Evolutionary conservation across 2,888 invertebrate species (phyloP), one percentile per base, ranked within the genome.

Genomic region (Anorthoa munda): DNA sequence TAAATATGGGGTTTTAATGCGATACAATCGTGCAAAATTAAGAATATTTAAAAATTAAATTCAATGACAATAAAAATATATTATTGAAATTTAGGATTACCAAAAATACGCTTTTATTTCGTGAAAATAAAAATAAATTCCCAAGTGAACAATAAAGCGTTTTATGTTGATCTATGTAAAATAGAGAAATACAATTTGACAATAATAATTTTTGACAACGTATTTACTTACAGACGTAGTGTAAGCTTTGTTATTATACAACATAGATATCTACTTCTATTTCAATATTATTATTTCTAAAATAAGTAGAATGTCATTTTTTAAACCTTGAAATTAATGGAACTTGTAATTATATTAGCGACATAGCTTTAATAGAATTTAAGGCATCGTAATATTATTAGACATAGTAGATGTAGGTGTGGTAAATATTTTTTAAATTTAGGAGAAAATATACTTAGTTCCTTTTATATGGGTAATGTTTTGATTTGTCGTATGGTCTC

Each of bases 291-390:
- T 84, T 72, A 79, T 83, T 79, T 77, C n/a, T 74, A 74, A 72
- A 48, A 23, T 73, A 81, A 56, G 60, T 79, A 82, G 71, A 58
- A 66, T 60, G 69, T 69, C 66, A 75, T 80, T 75, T 77, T 65
- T 65, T 61, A 69, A 67, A 72, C 68, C 61, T 75, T 68, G 64
- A 73, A 68, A 71, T 58, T 79, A 70, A 80, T 71, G 64, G 65
- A 79, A 70, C 65, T 72, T 84, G 86, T 87, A 79, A 88, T 86
- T 82, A 93, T 90, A 92, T 92, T 95, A 95, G 95, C 89, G 86
- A 92, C 86, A 94, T 95, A 96, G 95, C 96, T 96, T 96, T 95
- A 96, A 95, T 95, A 96, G 94, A 73, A 51, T 53, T 73, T 94
- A 95, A 94, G 93, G 79, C 71, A 85, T 81, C 75, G 72, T 80